Evolutionary conservation across 2,888 invertebrate genomes (phyloP), one percentile per base, ranked within the genome.

Genomic region (Mantis religiosa): DNA sequence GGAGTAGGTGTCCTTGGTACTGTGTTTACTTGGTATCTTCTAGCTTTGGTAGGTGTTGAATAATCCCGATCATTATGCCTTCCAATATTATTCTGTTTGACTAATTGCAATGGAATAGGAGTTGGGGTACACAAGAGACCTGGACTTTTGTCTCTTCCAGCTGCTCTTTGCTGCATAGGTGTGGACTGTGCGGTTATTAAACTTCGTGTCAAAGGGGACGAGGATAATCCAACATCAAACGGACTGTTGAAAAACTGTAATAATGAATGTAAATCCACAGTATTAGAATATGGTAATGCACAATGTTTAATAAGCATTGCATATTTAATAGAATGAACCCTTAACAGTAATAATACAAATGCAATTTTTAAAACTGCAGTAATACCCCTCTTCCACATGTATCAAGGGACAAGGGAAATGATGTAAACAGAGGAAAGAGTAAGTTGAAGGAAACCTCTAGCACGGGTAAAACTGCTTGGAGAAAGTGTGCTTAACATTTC

Each of bases 1-100:
- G 99, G 98, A 0, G 99, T 99, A 3, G 99, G 99, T 0, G 99
- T 99, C 91, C 98, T 94, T 2, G 95, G 95, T 0, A 94, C 94
- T 85, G 93, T 92, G 83, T 91, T 92, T 81, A 93, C 91, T 27
- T 91, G 85, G 81, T 89, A 90, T 47, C 91, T 90, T 89, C 84
- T 87, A 28, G 87, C 47, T 88, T 90, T 90, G 89, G 88, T 89
- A 6, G 91, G 91, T 15, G 91, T 91, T 82, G 86, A 88, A 83
- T 89, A 87, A 82, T 90, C 90, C 20, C 87, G 82, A n/a, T 88
- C 88, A 54, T 88, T 86, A 30, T 88, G 88, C 41, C 89, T 85
- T 34, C 54, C 82, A 27, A 84, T 83, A 89, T 20, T 90, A 87
- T 41, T 91, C 90, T 83, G 88, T 83, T 88, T 89, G 28, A 30